Conservation (phyloP, 23 tunicate genomes). For the Pegea sp. region DNA sequence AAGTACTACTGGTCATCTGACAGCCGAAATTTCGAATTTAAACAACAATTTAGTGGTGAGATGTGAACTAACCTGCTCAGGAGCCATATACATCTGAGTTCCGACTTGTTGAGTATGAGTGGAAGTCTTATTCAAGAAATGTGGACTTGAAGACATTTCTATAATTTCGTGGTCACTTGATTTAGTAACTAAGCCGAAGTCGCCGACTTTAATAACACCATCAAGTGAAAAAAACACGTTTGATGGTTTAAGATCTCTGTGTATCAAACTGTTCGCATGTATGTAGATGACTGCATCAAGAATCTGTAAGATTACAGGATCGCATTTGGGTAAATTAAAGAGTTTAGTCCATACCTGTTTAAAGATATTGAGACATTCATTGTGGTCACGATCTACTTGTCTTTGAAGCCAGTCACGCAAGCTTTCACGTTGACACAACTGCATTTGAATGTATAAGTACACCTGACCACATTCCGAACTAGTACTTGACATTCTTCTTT, state of each 20-base stretch:
- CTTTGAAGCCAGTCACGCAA: constrained; percentile 42
- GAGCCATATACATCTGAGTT: constrained; percentile 84
- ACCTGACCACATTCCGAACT: too few species aligned
- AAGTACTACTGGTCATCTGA: constrained; percentile 43
- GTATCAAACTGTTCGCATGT: constrained; percentile 50
- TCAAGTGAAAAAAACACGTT: constrained; percentile 78
- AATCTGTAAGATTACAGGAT: too few species aligned
- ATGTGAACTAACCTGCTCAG: constrained; percentile 35
- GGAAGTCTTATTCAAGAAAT: not conserved
- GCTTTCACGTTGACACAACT: constrained; percentile 54
- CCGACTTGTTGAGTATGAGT: constrained; percentile 64
- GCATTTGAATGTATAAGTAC: constrained; percentile 84
- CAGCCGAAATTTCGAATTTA: not conserved
- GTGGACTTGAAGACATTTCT: not conserved
- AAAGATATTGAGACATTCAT: constrained; percentile 18
- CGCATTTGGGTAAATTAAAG: too few species aligned
- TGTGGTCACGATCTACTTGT: constrained; percentile 11
- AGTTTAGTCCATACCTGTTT: constrained; percentile 11
- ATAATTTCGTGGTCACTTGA: constrained; percentile 7
- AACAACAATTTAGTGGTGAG: not conserved
- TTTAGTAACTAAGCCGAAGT: constrained; percentile 64
- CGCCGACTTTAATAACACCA: constrained; percentile 73
- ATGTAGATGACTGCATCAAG: constrained; percentile 71
- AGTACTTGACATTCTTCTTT: too few species aligned
- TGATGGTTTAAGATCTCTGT: constrained; percentile 85